phyloP scores from a whole-genome alignment of 2,113 vertebrate genomes.

The Ciconia boyciana region DNA sequence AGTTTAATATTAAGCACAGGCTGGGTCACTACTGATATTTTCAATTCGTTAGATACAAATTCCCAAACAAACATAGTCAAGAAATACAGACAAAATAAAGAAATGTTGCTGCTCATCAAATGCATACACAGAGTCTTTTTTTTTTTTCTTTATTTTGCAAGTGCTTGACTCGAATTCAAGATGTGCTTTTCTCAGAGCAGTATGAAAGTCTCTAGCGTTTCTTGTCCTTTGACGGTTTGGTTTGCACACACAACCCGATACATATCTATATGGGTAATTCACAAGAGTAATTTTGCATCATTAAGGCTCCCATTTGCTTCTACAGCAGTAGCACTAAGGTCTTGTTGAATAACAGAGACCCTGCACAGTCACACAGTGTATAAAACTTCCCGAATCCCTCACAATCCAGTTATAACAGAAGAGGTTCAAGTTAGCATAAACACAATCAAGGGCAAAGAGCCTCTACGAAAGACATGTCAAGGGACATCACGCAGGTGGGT shows the following conservation, averaged over 20 bases:
- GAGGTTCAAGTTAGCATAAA: background rate
- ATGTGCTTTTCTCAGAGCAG: background rate
- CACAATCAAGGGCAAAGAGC: background rate
- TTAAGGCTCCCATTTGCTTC: background rate
- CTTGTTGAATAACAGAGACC: background rate
- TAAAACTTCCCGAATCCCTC: background rate
- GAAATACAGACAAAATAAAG: background rate
- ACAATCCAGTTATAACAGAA: background rate
- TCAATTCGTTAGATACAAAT: background rate
- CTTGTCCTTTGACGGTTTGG: fast-evolving
- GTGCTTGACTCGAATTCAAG: background rate
- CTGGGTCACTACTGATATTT: background rate
- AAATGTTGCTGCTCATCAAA: background rate
- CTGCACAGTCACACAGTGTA: background rate
- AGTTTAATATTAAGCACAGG: background rate
- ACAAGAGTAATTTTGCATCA: background rate
- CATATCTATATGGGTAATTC: fast-evolving
- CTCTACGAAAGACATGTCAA: background rate
- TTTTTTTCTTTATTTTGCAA: background rate
- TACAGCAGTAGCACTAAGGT: background rate
- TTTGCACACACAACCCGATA: background rate
- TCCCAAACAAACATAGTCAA: background rate
- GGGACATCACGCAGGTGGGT: background rate
- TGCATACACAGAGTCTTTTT: too few species aligned
- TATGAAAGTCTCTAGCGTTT: background rate